Evolutionary conservation across 1,140 invertebrate species (phyloP), one percentile per base, ranked within the genome.

Genomic region (Phocides pigmalion): DNA sequence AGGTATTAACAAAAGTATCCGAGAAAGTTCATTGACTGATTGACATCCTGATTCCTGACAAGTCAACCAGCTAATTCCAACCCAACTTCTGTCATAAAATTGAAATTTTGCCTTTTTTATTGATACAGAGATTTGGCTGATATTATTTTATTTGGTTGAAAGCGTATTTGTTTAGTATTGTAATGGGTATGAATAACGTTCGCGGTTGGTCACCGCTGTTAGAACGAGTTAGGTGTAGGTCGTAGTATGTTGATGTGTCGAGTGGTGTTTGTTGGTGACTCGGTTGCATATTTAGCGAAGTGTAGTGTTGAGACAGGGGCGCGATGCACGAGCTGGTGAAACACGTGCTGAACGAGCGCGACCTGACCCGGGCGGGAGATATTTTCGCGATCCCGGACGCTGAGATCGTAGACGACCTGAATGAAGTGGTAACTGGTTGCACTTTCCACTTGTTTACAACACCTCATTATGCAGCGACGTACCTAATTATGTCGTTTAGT

Each of bases 361-460:
- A 98, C 93, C 92, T 98, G 41, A 98, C 97, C 15, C 94, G 96
- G 83, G 97, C 97, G 70, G 97, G 98, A 41, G 97, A 98, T 88
- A 92, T 98, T 32, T 98, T 98, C 86, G 96, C 96, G 2, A 94
- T 98, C 49, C 93, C 96, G 47, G 97, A 98, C 92, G 93, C 94
- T 67, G 94, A 95, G 53, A 97, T 98, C 72, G 96, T 97, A 35
- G 94, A 96, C 82, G 97, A 98, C 86, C 92, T 98, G 62, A 96
- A 95, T 16, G 94, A 96, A 93, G 96, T 98, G 73, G 94, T 66
- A 50, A 49, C n/a, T 53, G 14, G 28, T 35, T 47, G 42, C 32
- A 47, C 16, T 53, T 28, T 67, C 17, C 28, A 44, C n/a, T 50
- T 59, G 59, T 47, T 50, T 51, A 59, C 42, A 49, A 51, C 37